Percentiles rank a stretch among this genome's conserved stretches.
These are phyloP conservation scores for Diceros bicornis DNA, from an alignment of 2,797 vertebrate species.

Conservation along the genomic window DNA sequence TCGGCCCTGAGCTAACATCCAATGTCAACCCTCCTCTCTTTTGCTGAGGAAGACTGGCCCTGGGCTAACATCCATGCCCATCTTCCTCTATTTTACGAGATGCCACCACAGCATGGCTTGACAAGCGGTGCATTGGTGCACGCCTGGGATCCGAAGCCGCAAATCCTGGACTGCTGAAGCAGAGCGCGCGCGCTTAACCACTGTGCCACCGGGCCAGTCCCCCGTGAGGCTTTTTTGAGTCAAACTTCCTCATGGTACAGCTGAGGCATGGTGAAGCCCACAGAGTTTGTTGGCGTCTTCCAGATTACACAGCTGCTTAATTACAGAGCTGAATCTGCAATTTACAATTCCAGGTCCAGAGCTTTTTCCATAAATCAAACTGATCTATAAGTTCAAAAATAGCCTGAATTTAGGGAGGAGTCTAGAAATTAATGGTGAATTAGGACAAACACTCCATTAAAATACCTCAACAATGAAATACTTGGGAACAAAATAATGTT, in stretches of 20 bases:
- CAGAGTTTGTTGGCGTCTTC: neutral
- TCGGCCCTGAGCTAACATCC: too few relatives aligned
- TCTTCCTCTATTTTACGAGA: too few relatives aligned
- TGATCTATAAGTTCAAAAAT: neutral
- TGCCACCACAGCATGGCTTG: too few relatives aligned
- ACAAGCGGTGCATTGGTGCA: too few relatives aligned
- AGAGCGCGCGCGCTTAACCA: too few relatives aligned
- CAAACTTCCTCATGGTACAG: neutral
- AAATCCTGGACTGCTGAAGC: too few relatives aligned
- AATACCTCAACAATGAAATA: neutral
- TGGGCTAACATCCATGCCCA: too few relatives aligned
- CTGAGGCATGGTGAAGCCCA: neutral
- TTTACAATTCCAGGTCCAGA: slow-evolving; percentile 15
- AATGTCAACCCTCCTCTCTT: too few relatives aligned
- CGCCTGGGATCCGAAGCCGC: too few relatives aligned
- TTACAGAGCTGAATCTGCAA: neutral
- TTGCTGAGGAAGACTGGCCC: too few relatives aligned
- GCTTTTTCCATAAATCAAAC: neutral
- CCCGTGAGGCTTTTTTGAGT: neutral
- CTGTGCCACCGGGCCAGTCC: too few relatives aligned
- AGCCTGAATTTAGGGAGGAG: neutral
- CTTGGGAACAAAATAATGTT: neutral
- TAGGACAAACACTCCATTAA: neutral
- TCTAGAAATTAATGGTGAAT: neutral
- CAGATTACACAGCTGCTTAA: neutral